Evolutionary conservation across 2,888 invertebrate genomes (phyloP), one percentile per base, ranked within the genome.

Genomic region (Ectemnius continuus): DNA sequence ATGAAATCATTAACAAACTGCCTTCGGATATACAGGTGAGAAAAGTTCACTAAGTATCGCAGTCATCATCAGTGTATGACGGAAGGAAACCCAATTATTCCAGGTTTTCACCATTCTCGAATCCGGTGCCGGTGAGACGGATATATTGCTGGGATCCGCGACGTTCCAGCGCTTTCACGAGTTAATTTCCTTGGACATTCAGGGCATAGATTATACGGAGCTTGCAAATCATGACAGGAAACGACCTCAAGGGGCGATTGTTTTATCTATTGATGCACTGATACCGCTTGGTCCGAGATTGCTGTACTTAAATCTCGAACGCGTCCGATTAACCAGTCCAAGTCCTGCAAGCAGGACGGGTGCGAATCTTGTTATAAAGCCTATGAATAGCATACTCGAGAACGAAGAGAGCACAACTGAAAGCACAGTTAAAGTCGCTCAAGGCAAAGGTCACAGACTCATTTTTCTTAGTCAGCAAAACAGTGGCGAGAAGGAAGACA

Each of bases 101-200:
- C 36, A 89, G 89, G 84, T 88, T 47, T 84, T 89, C 16, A 89
- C 87, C 11, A 85, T 89, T 74, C 79, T 89, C 46, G 87, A 88
- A 70, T 86, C 89, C 57, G 88, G 87, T n/a, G 80, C 67, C 18
- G 86, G 86, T 60, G 76, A 87, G 8, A 59, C 73, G 46, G 86
- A 88, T 62, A 84, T 89, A 60, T 71, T 78, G 45, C 69, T 89
- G 18, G 91, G 90, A 81, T 91, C 92, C n/a, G 89, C 91, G 65
- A 89, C 91, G 67, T 88, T 93, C 61, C 85, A 90, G 69, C 88
- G 89, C 71, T 92, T 93, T 67, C 84, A 90, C 58, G 92, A 93
- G 73, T 88, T 95, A 48, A 90, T 91, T 79, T 93, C 93, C 2
- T 87, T 95, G 59, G 94, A 94, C 85, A 90, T 95, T 61, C 92